phyloP scores from a whole-genome alignment of 2,888 invertebrate genomes.

The Geotrupes spiniger region DNA sequence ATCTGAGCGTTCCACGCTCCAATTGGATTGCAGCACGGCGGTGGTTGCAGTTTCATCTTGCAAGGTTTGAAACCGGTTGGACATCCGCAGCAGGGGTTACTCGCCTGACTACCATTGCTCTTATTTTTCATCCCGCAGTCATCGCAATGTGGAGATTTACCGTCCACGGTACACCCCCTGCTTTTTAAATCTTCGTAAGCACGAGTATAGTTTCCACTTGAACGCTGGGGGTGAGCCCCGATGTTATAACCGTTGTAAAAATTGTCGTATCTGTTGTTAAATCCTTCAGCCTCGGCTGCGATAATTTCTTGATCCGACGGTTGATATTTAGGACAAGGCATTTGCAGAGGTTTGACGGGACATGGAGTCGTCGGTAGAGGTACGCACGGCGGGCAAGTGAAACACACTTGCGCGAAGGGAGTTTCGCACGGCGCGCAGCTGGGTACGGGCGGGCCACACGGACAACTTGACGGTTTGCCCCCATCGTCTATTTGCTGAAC shows the following conservation, averaged over 20 bases:
- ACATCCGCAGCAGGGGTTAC: conserved; percentile 31
- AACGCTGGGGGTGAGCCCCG: conserved; percentile 23
- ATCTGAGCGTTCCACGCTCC: conserved; percentile 44
- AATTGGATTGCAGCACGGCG: conserved; percentile 42
- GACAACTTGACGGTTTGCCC: background rate
- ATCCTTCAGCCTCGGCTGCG: conserved; percentile 11
- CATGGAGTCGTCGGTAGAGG: conserved; percentile 19
- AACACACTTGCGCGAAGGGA: conserved; percentile 21
- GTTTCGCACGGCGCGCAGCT: conserved; percentile 1
- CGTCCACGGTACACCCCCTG: conserved; percentile 28
- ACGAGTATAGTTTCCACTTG: background rate
- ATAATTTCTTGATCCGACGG: conserved; percentile 11
- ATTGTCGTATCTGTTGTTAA: conserved; percentile 35
- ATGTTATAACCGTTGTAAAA: conserved; percentile 46
- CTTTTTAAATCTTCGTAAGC: background rate
- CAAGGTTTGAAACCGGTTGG: conserved; percentile 48
- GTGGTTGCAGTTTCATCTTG: conserved; percentile 42
- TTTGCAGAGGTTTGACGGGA: conserved; percentile 22
- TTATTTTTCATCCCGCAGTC: too few species aligned
- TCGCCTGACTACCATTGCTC: conserved; percentile 8
- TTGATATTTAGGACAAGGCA: conserved; percentile 15
- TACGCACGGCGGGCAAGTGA: conserved; percentile 19
- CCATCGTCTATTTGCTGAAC: conserved; percentile 15
- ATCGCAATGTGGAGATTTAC: conserved; percentile 36
- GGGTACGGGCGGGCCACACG: background rate